Conservation (phyloP, 2,888 invertebrate genomes). For the Crocallis elinguaria region DNA sequence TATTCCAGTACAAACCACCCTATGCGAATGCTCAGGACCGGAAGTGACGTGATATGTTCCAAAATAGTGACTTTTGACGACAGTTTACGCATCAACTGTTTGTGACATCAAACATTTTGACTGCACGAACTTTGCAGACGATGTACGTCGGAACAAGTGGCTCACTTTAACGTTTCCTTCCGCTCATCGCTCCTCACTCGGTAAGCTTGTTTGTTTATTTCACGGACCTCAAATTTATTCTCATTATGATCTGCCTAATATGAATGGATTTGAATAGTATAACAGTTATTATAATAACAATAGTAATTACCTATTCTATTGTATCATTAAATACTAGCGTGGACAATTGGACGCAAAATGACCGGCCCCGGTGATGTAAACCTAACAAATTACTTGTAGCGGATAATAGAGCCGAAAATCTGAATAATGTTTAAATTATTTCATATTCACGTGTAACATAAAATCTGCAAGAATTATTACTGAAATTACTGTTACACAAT, state of each 20-base stretch:
- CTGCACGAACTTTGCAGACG: slow-evolving; percentile 39
- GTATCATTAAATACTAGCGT: slow-evolving; percentile 33
- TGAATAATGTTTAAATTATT: neutral
- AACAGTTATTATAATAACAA: slow-evolving; percentile 41
- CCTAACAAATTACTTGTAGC: slow-evolving; percentile 27
- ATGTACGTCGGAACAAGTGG: slow-evolving; percentile 59
- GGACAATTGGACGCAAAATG: slow-evolving; percentile 39
- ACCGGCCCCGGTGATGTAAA: slow-evolving; percentile 25
- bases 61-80: slow-evolving; percentile 70
- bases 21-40: slow-evolving; percentile 62
- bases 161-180: slow-evolving; percentile 41
- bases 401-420: slow-evolving; percentile 19
- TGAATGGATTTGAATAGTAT: slow-evolving; percentile 27
- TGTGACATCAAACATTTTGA: slow-evolving; percentile 52
- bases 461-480: too few relatives aligned
- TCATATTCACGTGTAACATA: neutral
- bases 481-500: too few relatives aligned
- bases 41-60: slow-evolving; percentile 72
- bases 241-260: slow-evolving; percentile 27
- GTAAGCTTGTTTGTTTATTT: slow-evolving; percentile 46
- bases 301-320: slow-evolving; percentile 38
- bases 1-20: slow-evolving; percentile 18
- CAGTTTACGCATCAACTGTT: slow-evolving; percentile 52
- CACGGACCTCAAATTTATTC: slow-evolving; percentile 16
- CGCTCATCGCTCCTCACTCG: slow-evolving; percentile 35